Evolutionary conservation across 2,113 vertebrate genomes (phyloP).

Genomic region (Eretmodus cyanostictus): DNA sequence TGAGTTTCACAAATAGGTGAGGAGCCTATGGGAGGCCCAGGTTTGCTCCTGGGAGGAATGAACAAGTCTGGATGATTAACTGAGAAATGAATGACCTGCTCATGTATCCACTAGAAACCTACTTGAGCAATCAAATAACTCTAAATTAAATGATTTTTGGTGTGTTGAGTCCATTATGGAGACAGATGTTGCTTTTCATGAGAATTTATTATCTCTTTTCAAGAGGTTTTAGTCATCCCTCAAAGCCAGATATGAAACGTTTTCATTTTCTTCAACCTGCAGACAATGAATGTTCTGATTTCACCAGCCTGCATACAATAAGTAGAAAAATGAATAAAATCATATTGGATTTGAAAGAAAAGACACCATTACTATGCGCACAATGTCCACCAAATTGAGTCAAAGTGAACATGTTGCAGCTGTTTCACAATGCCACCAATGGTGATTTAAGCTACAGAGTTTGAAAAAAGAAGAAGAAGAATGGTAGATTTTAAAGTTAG

Average conservation of each 20-base stretch:
- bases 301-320: background rate
- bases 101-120: constrained; percentile 55
- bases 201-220: constrained; percentile 20
- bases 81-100: constrained; percentile 69
- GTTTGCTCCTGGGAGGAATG: constrained; percentile 58
- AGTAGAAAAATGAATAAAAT: background rate
- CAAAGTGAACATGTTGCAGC: background rate
- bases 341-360: background rate
- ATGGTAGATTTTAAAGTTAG: background rate
- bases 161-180: constrained; percentile 19
- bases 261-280: background rate
- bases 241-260: background rate
- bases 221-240: constrained; percentile 1
- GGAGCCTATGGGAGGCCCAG: constrained; percentile 61
- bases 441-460: background rate
- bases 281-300: background rate
- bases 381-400: background rate
- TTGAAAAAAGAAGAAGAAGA: background rate
- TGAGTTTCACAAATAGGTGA: constrained; percentile 74
- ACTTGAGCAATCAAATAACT: constrained; percentile 53
- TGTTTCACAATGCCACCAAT: background rate
- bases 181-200: constrained; percentile 34
- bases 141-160: constrained; percentile 56
- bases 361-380: background rate
- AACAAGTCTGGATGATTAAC: constrained; percentile 69